Conservation (phyloP, 2,113 vertebrate species). For the Columbina picui region DNA sequence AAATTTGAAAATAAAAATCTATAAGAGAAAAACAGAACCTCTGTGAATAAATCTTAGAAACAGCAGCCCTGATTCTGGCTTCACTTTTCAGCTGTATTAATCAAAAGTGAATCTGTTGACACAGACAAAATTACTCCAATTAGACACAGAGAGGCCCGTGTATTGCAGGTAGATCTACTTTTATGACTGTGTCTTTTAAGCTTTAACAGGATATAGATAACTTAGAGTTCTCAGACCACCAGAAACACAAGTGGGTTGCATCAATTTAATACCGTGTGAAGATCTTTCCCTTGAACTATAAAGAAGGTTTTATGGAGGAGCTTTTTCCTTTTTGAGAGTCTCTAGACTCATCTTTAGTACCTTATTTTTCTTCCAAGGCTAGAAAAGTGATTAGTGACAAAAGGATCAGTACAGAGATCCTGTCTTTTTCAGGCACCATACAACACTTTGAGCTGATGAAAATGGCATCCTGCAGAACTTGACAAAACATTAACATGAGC, state of each 20-base stretch:
- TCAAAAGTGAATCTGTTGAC: background rate
- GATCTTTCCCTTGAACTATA: background rate
- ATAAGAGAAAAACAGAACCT: background rate
- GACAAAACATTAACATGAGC: background rate
- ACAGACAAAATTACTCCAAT: slow-evolving; percentile 5
- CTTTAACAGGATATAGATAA: background rate
- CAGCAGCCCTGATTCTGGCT: background rate
- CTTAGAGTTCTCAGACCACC: background rate
- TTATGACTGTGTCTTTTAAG: background rate
- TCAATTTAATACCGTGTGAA: background rate
- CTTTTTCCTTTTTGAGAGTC: background rate
- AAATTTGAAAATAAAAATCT: background rate
- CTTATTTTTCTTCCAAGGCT: background rate
- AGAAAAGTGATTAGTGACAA: background rate
- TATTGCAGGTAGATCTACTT: background rate
- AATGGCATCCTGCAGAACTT: background rate
- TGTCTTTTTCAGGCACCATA: background rate
- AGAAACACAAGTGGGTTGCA: background rate
- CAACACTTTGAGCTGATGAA: background rate
- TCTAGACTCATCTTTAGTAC: background rate
- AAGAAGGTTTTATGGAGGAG: background rate
- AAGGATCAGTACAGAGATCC: background rate
- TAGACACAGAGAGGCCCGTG: background rate
- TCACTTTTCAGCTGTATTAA: background rate
- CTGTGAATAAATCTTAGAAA: background rate